Percentiles rank a stretch among this genome's conserved stretches.
These are phyloP conservation scores for Arizona elegans DNA, from an alignment of 2,113 vertebrate genomes.

Conservation along the genomic window DNA sequence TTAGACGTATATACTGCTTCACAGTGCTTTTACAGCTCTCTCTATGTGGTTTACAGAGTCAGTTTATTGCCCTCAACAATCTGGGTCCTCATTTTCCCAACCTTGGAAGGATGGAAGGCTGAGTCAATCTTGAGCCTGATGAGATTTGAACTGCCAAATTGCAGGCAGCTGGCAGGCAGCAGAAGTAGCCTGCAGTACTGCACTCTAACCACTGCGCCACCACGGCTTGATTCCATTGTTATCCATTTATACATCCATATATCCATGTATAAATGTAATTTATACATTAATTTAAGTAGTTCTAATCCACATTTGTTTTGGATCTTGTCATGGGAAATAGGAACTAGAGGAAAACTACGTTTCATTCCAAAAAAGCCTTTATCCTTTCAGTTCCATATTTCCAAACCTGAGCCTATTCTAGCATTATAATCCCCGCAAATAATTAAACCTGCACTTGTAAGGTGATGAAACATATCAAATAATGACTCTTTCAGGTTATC, in stretches of 20 bases:
- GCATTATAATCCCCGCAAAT: not conserved
- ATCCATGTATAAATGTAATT: no score
- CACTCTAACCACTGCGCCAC: no score
- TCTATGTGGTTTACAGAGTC: no score
- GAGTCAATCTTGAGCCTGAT: no score
- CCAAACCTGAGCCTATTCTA: not conserved
- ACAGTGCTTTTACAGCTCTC: no score
- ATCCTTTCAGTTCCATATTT: not conserved
- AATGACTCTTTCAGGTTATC: not conserved
- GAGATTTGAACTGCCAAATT: no score
- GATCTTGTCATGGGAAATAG: not conserved
- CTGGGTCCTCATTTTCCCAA: no score
- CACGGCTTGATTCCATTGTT: not conserved
- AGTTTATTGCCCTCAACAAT: no score
- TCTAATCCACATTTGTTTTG: not conserved
- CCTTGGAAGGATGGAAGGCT: no score
- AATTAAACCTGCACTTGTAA: not conserved
- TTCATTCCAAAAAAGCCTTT: not conserved
- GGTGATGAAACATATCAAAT: not conserved
- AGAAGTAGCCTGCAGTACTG: no score
- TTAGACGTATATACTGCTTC: no score
- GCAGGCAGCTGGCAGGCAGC: no score
- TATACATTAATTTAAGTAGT: not conserved
- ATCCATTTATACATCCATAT: not conserved
- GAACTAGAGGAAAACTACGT: not conserved